phyloP scores from a whole-genome alignment of 2,888 invertebrate species.

The Catocala fraxini region DNA sequence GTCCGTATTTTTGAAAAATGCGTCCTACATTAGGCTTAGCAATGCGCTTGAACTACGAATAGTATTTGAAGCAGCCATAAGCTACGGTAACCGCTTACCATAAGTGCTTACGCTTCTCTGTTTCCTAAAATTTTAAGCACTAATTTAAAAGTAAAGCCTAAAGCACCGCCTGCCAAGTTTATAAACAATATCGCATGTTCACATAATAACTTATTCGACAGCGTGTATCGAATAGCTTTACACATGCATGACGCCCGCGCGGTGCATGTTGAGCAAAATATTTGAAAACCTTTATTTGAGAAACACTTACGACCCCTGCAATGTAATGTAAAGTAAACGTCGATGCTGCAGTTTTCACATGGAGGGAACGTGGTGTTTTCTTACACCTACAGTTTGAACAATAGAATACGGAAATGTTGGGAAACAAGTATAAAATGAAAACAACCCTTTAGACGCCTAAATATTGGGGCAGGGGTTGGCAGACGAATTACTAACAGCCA shows the following conservation, averaged over 20 bases:
- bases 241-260: not conserved
- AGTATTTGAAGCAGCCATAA: too few species aligned
- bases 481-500: too few species aligned
- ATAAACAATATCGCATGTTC: slow-evolving; percentile 10
- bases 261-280: not conserved
- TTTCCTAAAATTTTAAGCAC: too few species aligned
- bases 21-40: too few species aligned
- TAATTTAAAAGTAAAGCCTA: too few species aligned
- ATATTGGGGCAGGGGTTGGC: too few species aligned
- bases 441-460: not conserved
- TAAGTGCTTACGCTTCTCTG: too few species aligned
- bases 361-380: not conserved
- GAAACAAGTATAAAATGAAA: not conserved
- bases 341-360: slow-evolving; percentile 3
- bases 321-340: slow-evolving; percentile 18
- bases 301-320: slow-evolving; percentile 9
- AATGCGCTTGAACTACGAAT: too few species aligned
- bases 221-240: slow-evolving; percentile 9
- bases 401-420: not conserved
- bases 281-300: slow-evolving; percentile 16
- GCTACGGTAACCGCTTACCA: too few species aligned
- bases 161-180: not conserved
- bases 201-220: slow-evolving; percentile 14
- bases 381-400: slow-evolving; percentile 14
- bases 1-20: too few species aligned